Conservation (phyloP, 92 coral and sea anemone genomes). For the Epizoanthus ramosus region DNA sequence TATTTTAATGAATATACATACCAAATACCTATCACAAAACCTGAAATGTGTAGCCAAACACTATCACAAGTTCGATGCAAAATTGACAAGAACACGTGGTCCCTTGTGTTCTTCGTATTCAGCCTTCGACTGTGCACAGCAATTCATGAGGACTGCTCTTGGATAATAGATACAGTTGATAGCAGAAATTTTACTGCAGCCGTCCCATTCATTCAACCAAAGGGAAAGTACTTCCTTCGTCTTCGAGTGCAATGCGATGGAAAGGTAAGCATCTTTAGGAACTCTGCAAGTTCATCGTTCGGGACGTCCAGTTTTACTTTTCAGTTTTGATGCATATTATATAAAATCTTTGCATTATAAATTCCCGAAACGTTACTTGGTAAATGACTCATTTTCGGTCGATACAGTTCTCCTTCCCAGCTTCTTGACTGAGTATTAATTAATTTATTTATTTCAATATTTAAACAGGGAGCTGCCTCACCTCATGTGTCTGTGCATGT, state of each 20-base stretch:
- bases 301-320: background rate
- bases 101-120: background rate
- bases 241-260: constrained; percentile 60
- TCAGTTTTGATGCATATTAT: background rate
- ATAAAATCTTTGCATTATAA: too few species aligned
- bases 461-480: too few species aligned
- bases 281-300: constrained; percentile 17
- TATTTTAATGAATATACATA: background rate
- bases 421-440: too few species aligned
- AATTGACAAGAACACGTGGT: background rate
- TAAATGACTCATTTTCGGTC: too few species aligned
- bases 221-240: constrained; percentile 66
- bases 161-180: constrained; percentile 59
- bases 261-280: constrained; percentile 53
- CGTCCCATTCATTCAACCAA: constrained; percentile 42
- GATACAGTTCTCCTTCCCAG: too few species aligned
- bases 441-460: too few species aligned
- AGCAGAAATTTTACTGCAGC: constrained; percentile 36
- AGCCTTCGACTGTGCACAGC: constrained; percentile 1
- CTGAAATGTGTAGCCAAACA: constrained; percentile 8
- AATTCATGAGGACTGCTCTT: constrained; percentile 44
- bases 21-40: background rate
- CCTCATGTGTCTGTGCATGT: too few species aligned
- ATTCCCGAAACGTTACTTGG: too few species aligned
- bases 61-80: background rate